A percentile compares a stretch with the other conserved stretches of the same genome.
Conservation (phyloP, 2,113 vertebrate species). For the Rhegmatorhina hoffmannsi region DNA sequence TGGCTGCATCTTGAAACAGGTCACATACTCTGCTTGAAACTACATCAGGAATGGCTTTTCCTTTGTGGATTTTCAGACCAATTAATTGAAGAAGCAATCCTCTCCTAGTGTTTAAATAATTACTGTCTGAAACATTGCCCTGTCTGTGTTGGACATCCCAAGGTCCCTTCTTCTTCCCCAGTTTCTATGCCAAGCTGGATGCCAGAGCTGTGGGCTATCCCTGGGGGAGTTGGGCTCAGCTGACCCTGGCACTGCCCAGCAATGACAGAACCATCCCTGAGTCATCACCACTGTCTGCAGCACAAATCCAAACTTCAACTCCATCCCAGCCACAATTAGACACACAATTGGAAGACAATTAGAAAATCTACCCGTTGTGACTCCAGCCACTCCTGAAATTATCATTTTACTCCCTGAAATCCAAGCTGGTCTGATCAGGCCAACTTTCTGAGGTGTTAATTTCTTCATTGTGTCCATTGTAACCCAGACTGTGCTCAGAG, state of each 20-base stretch:
- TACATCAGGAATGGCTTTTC: neutral
- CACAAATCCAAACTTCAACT: neutral
- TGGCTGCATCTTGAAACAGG: neutral
- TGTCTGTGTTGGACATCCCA: neutral
- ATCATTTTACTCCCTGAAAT: neutral
- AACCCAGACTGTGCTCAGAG: neutral
- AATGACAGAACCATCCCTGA: neutral
- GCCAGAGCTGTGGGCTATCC: neutral
- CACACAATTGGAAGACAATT: neutral
- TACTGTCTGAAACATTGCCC: neutral
- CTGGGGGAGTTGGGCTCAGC: neutral
- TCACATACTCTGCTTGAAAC: neutral
- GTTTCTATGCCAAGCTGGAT: neutral
- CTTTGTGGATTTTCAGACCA: neutral
- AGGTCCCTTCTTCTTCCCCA: neutral
- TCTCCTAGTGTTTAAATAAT: neutral
- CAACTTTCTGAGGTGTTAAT: neutral
- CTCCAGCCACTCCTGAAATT: neutral
- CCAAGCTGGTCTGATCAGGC: no score
- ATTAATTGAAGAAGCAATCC: neutral
- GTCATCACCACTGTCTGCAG: neutral
- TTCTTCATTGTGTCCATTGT: neutral
- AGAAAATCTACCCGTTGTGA: neutral
- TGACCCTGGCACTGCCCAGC: neutral
- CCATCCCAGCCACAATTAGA: neutral